Base-by-base conservation (phyloP, 2,113 vertebrate genomes). In the Amphilophus citrinellus region DNA sequence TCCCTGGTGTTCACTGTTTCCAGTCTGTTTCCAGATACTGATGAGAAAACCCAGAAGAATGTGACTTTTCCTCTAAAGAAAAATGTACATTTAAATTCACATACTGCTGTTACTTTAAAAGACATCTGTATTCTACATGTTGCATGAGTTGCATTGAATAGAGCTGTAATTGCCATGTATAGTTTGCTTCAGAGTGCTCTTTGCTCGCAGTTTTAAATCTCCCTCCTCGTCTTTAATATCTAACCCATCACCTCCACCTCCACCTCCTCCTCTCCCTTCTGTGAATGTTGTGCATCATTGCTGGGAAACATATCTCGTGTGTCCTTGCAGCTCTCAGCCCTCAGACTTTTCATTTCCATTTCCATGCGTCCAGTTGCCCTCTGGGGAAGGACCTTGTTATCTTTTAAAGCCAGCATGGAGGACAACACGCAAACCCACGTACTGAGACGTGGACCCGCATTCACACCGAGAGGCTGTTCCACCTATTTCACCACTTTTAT, bases 301-400 rank as follows among this genome's bases (percentile, higher is more conserved):
- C 47, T 14, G 27, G 66, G 47, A 73, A 73, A 73, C 27, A 53
- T 53, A 73, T 53, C 6, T 73, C 27, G 13, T 53, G 66, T 53
- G 47, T 73, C 66, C 47, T 73, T 53, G 66, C 66, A 73, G 47
- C 66, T 73, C 66, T 73, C 66, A 73, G 66, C 47, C 66, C 66
- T 73, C 47, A 73, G 66, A 32, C 47, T 73, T 73, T 73, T 56
- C 47, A 73, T 73, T 73, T 73, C 47, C 68, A 53, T 73, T 73
- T 73, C 66, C 10, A 56, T 8, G 10, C 3, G 3, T n/a, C 47
- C 27, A 53, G 68, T 27, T 73, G 68, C 47, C 68, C 47, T 73
- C 68, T 32, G 27, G 66, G 66, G 47, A 53, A 73, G 47, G 68
- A 73, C 47, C 68, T 53, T 32, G 68, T 73, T 50, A 73, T 32